Percentiles rank a stretch among this genome's conserved stretches.
phyloP scores from a whole-genome alignment of 2,888 invertebrate species.

The Drosophila mimetica region DNA sequence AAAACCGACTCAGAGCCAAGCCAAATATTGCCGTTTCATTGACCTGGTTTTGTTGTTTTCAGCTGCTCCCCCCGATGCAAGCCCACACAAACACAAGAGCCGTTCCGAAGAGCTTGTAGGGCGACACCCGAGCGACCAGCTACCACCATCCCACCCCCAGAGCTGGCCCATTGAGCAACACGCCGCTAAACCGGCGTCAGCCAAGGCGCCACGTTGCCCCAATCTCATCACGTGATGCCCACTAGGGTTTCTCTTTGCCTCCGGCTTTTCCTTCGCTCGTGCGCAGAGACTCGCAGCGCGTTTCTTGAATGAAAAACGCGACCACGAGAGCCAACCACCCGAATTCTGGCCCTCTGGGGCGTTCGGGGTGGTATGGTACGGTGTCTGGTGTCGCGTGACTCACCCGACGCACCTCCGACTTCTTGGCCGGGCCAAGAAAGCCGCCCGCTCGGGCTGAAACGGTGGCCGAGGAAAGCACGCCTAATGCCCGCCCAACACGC shows the following conservation, averaged over 20 bases:
- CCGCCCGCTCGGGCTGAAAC: constrained; percentile 11
- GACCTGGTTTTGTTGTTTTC: constrained; percentile 75
- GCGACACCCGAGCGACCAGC: constrained; percentile 60
- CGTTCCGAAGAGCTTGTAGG: constrained; percentile 55
- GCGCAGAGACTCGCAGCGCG: constrained; percentile 53
- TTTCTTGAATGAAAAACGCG: constrained; percentile 73
- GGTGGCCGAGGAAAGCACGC: constrained; percentile 30
- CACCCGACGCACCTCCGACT: constrained; percentile 45
- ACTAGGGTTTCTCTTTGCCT: constrained; percentile 69
- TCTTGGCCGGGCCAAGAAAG: constrained; percentile 16
- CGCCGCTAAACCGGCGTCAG: constrained; percentile 71
- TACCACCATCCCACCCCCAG: constrained; percentile 17
- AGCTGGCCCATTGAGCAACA: constrained; percentile 50
- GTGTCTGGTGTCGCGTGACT: constrained; percentile 58
- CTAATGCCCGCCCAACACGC: constrained; percentile 71
- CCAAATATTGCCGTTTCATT: constrained; percentile 81
- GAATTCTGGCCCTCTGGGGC: neutral
- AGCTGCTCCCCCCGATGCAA: constrained; percentile 38
- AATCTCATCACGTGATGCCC: constrained; percentile 63
- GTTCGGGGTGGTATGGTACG: constrained; percentile 1
- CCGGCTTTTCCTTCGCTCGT: constrained; percentile 45
- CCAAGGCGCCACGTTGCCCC: constrained; percentile 67
- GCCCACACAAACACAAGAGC: constrained; percentile 60
- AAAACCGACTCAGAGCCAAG: constrained; percentile 58
- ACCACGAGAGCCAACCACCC: constrained; percentile 40